Evolutionary conservation across 1,140 invertebrate genomes (phyloP), one percentile per base, ranked within the genome.

Genomic region (Globodera rostochiensis): DNA sequence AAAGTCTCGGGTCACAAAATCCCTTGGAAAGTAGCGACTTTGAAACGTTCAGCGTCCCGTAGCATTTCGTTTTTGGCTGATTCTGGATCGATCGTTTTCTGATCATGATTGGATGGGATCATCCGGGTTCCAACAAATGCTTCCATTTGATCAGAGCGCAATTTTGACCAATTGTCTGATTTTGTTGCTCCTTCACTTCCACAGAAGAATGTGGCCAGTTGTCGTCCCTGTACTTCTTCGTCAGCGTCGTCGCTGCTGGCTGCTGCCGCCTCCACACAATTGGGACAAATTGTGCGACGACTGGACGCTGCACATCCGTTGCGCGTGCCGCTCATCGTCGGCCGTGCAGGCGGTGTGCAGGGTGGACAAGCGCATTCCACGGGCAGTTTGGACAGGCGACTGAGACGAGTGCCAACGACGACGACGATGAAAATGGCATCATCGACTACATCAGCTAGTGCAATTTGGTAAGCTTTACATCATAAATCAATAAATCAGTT

Each of bases 261-360:
- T 36, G 69, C 69, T 11, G 69, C 11, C 8, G 69, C 69, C 9
- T 71, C 69, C 69, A 47, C 69, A 25, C 69, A 71, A 45, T 45
- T 71, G 69, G 69, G 69, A n/a, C 69, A 71, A 71, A 71, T 71
- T 45, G 69, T 71, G 46, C 69, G 69, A 4, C 69, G 69, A 19
- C n/a, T 71, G 69, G 69, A 71, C 19, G 25, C 69, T 6, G 36
- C 25, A 19, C 69, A 45, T 71, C 69, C 69, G 69, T 6, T 71
- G 25, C 46, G 69, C 25, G 5, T 19, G 7, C 69, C 69, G 69
- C 69, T 71, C 15, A 15, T 19, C 11, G 15, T 64, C 13, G 5
- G 57, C 1, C 57, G 57, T 13, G 57, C 57, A 19, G 57, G 11
- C 11, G 5, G 57, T 64, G 57, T 19, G 19, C 57, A 64, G 36